Base-by-base conservation (phyloP, 2,797 vertebrate genomes). In the Bufotes viridis region DNA sequence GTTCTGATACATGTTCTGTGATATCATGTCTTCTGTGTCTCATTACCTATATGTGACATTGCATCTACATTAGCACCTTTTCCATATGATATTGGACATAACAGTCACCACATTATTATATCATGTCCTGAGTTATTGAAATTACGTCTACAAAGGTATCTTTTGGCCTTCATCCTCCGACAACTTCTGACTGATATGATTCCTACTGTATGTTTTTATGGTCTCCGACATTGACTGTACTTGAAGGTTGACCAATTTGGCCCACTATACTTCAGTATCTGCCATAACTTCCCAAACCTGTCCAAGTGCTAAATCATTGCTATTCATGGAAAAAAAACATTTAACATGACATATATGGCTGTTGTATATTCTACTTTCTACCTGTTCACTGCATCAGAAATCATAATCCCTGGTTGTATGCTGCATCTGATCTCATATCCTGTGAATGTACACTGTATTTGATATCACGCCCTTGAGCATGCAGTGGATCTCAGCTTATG, bases 381-480 rank as follows among this genome's bases (percentile, higher is more conserved):
- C 22, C 65, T 78, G 58, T 76, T 34, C 42, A 78, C 87, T 26
- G 70, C 74, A 49, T 75, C 60, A 67, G 81, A 65, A 76, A 65
- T 57, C 51, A 88, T 63, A 78, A 49, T n/a, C 60, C 78, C 70
- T 29, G 88, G 78, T 72, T 83, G 80, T 83, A 26, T 42, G 80
- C 65, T 85, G 78, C 83, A 85, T 85, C 49, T 81, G 83, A 81
- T 81, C 53, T 85, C 87, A 85, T 74, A 67, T 75, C 22, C 34
- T 85, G 42, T 80, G 53, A 88, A 60, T 61, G 74, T 82, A 17
- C 88, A 78, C 88, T 86, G 79, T 75, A 75, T 75, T 82, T 78
- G 87, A 79, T 57, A 60, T 84, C 87, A 79, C 58, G 79, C 15
- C 70, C 26, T 10, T 65, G 20, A 81, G 24, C 26, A 24, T 88